These are phyloP conservation scores for Cardiocondyla obscurior DNA, from an alignment of 1,140 invertebrate species.

Conservation along the genomic window DNA sequence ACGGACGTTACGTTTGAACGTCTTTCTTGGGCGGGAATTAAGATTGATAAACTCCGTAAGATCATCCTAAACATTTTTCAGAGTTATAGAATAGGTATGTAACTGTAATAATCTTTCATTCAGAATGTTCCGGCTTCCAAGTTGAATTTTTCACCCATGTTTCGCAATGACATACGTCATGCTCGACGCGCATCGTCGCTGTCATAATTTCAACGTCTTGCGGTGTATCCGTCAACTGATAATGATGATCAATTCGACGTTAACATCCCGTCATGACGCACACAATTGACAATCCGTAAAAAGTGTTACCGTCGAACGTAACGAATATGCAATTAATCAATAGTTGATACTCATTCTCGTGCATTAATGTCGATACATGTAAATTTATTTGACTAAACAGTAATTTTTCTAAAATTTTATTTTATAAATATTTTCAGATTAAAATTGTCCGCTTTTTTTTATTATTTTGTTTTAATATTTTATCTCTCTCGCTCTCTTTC, in stretches of 20 bases:
- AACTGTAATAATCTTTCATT: constrained; percentile 3
- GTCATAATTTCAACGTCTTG: constrained; percentile 22
- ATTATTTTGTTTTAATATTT: too few species aligned
- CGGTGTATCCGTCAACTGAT: neutral
- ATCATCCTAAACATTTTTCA: constrained; percentile 17
- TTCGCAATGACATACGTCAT: neutral
- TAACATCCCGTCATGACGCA: neutral
- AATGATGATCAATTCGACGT: constrained; percentile 28
- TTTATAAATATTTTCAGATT: neutral
- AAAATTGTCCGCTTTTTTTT: neutral
- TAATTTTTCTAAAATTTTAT: neutral
- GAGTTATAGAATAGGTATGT: neutral
- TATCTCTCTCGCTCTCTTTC: neutral
- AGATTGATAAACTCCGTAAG: constrained; percentile 5
- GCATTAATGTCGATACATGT: neutral
- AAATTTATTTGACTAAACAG: neutral
- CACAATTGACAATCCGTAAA: neutral
- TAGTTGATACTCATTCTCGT: neutral
- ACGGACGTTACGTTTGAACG: too few species aligned
- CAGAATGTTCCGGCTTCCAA: neutral
- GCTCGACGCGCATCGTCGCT: neutral
- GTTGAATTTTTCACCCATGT: neutral
- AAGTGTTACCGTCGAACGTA: neutral
- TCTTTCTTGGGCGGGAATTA: neutral
- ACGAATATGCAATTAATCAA: neutral